Conservation (phyloP, 2,113 vertebrate species). For the Crotalus viridis region DNA sequence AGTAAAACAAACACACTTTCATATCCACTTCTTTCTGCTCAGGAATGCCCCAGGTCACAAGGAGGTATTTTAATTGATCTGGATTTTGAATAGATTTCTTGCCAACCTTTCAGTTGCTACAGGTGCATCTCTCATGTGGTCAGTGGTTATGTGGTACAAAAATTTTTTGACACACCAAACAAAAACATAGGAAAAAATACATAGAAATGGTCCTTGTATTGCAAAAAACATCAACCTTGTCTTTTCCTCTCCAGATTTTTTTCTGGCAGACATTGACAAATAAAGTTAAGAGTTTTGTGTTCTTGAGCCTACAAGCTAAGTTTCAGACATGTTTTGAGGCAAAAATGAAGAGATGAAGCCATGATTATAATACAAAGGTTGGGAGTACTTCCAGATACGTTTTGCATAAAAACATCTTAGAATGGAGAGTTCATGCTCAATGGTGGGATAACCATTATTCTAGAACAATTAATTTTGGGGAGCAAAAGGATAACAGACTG, state of each 20-base stretch:
- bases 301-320: constrained; percentile 36
- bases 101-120: constrained; percentile 56
- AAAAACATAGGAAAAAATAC: constrained; percentile 38
- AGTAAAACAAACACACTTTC: constrained; percentile 67
- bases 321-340: constrained; percentile 32
- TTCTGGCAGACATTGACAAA: constrained; percentile 35
- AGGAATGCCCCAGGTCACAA: constrained; percentile 46
- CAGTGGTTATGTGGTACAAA: constrained; percentile 30
- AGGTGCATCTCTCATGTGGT: constrained; percentile 60
- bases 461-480: background rate
- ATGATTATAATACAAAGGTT: constrained; percentile 22
- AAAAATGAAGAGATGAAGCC: constrained; percentile 39
- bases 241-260: constrained; percentile 41
- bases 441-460: background rate
- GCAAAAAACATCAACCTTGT: constrained; percentile 30
- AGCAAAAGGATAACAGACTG: background rate
- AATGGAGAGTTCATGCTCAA: background rate
- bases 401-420: constrained; percentile 2
- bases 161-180: constrained; percentile 32
- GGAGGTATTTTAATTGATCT: constrained; percentile 49
- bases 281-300: constrained; percentile 37
- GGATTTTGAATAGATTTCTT: constrained; percentile 57
- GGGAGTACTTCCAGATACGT: background rate
- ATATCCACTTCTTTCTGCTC: constrained; percentile 53
- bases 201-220: constrained; percentile 31